Evolutionary conservation across 1,140 invertebrate genomes (phyloP), one percentile per base, ranked within the genome.

Genomic region (Araneus ventricosus): DNA sequence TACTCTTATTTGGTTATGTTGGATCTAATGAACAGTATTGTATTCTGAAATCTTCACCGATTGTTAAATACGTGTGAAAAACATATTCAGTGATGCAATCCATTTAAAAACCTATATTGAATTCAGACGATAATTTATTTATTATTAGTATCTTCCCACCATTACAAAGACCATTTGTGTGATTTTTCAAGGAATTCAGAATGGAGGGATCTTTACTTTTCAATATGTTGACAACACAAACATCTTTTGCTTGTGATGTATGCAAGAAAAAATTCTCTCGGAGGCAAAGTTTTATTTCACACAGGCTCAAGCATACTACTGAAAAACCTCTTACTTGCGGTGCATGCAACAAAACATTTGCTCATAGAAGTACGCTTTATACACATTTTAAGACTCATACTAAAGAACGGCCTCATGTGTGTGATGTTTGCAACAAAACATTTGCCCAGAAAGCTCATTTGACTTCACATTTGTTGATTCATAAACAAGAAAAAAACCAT

Each of bases 241-340:
- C 24, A 22, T 27, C 6, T 27, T 63, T 63, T 63, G 61, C 8
- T 3, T 63, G 61, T 27, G n/a, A 63, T 63, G 5, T 27, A 63
- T 63, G 61, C 20, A 63, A 63, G 22, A 63, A 63, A 63, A 63
- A 22, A 8, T 63, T 63, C n/a, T 63, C 61, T 10, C n/a, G 22
- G 24, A 63, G n/a, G n/a, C 22, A 63, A 63, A 63, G 61, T 63
- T 63, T 63, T 63, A 7, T 24, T n/a, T n/a, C 24, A 63, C 61
- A 63, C n/a, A n/a, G 8, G 8, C 30, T 14, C 4, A 37, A 10
- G 10, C 79, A 63, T 63, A n/a, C 20, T 27, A 39, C 10, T 24
- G 94, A 95, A 93, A 96, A 41, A 34, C 37, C 79, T 24, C 5
- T 30, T 37, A 7, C 34, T 37, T 80, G 79, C 20, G 24, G 34